Evolutionary conservation across 1,140 invertebrate species (phyloP).

Genomic region (Cydia amplana): DNA sequence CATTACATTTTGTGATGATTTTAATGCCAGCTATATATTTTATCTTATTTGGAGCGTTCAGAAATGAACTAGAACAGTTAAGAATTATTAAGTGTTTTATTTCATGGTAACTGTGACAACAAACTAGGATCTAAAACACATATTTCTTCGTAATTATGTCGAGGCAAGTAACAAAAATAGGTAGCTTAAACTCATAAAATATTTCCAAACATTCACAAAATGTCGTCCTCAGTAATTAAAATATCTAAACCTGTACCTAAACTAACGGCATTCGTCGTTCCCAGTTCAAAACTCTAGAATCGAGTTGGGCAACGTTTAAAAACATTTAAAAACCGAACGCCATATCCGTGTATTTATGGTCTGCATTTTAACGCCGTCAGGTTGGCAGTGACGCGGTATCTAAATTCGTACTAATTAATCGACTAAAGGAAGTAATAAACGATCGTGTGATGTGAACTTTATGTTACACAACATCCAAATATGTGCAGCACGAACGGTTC

Average conservation of each 20-base stretch:
- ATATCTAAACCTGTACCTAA: background rate
- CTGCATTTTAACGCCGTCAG: slow-evolving; percentile 29
- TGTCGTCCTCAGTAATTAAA: slow-evolving; percentile 7
- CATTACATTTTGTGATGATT: no score
- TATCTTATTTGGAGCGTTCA: no score
- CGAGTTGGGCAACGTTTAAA: slow-evolving; percentile 22
- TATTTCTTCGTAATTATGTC: background rate
- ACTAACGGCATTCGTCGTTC: slow-evolving; percentile 9
- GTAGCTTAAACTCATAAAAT: background rate
- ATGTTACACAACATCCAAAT: slow-evolving; percentile 30
- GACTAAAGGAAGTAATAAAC: slow-evolving; percentile 48
- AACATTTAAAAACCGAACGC: slow-evolving; percentile 24
- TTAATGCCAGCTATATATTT: no score
- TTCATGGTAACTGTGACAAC: no score
- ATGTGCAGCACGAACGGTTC: slow-evolving; percentile 20
- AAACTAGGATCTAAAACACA: no score
- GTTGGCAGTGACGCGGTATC: slow-evolving; percentile 20
- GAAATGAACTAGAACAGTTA: no score
- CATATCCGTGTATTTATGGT: slow-evolving; percentile 28
- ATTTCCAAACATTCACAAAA: background rate
- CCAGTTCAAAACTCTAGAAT: slow-evolving; percentile 19
- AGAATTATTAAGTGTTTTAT: no score
- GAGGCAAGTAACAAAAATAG: background rate
- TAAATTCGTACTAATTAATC: slow-evolving; percentile 33
- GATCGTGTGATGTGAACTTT: slow-evolving; percentile 45